Base-by-base conservation (phyloP, 2,888 invertebrate species). In the Steinernema carpocapsae region DNA sequence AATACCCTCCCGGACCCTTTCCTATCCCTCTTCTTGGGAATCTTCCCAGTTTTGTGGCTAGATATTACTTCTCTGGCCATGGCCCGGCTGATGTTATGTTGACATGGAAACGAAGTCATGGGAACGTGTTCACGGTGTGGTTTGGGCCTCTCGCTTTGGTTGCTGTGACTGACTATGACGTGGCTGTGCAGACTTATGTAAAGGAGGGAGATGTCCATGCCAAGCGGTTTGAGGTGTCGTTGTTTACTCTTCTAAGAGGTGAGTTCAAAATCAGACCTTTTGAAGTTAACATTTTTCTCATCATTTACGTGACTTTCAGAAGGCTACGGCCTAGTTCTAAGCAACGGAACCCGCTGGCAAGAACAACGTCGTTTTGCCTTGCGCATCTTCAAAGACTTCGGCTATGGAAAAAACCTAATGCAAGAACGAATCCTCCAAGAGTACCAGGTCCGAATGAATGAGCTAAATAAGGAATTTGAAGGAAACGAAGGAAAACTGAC, bases 141-240 rank as follows among this genome's bases (percentile, higher is more conserved):
- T 64, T 64, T 26, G 64, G 64, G 17, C 64, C 64, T 12, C 24
- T 64, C n/a, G 29, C 32, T 12, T 29, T 29, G 3, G 64, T 64
- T 14, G 64, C 32, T 6, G 64, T 64, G 26, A 32, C 64, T 17
- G 64, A 64, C 32, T 64, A 64, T 17, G 64, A 64, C 32, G 64
- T 64, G 29, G 64, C 64, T n/a, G 64, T 64, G 64, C 64, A 64
- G 64, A 64, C 64, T 17, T 64, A 64, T 26, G 29, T 64, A 1
- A 64, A 29, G 32, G 64, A 64, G 3, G 64, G 26, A 2, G 64
- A 64, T 7, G 26, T 17, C 29, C 32, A 64, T 29, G 32, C 10
- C 14, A 3, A 32, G 6, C 64, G 64, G 17, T 64, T 32, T 26
- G 29, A 64, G 17, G 14, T 64, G 1, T 1, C 32, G 12, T 6